Evolutionary conservation across 2,888 invertebrate genomes (phyloP), one percentile per base, ranked within the genome.

Genomic region (Epirrita christyi): DNA sequence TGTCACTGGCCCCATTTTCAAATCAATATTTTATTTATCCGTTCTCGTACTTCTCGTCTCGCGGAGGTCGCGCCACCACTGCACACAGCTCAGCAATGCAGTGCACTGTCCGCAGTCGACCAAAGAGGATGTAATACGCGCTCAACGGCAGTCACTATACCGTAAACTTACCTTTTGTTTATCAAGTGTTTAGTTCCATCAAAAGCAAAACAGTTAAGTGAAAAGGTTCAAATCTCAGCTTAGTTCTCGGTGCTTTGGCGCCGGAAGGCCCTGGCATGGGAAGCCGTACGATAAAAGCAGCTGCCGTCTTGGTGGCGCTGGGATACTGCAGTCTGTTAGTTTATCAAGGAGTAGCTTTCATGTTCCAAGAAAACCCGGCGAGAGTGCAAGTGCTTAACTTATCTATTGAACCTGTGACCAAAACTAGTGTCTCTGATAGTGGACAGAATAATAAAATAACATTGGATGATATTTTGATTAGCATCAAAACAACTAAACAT

Each of bases 401-500:
- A 69, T 78, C 86, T 50, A 84, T 93, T 66, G 93, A 92, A 73
- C 91, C 93, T 59, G 92, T 93, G 83, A 93, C 93, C 61, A 88
- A 86, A 82, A 80, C 83, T 57, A 85, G 70, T 70, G 73, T 85
- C 57, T 73, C 80, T 71, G 85, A 88, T 50, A 85, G 80, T 83
- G 81, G 78, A 71, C 83, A 82, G 55, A 86, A 71, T 65, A 93
- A 89, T 66, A 94, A 94, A 66, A 95, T 96, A 67, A 94, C 94
- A 71, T 90, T 97, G 72, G 94, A 96, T 88, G 98, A 98, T 90
- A 94, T 98, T 77, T 98, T 98, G 89, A 97, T 98, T 85, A 97
- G 97, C 92, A 98, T 99, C 54, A 99, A 99, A 93, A 98, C 98
- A 63, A 97, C 98, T 55, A 95, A 95, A 83, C 95, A 95, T 88